Evolutionary conservation across 2,888 invertebrate genomes (phyloP).

Genomic region (Drosophila pegasa): DNA sequence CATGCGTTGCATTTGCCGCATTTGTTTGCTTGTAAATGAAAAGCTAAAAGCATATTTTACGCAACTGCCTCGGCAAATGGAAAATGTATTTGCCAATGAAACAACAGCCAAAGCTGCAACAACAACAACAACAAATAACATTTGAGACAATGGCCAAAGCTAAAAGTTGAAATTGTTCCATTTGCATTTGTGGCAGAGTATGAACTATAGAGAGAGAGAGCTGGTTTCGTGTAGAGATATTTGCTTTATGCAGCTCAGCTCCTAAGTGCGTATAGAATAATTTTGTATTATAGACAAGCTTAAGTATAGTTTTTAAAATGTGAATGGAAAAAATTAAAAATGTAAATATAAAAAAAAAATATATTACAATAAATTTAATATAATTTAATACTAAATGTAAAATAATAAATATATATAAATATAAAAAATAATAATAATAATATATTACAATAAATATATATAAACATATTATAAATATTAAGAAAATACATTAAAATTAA

Average conservation of each 20-base stretch:
- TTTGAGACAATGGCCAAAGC: conserved; percentile 16
- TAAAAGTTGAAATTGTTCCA: conserved; percentile 3
- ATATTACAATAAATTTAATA: too few species aligned
- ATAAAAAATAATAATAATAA: too few species aligned
- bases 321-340: neutral
- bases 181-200: neutral
- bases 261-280: neutral
- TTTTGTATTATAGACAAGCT: neutral
- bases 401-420: too few species aligned
- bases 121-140: conserved; percentile 16
- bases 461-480: too few species aligned
- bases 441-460: too few species aligned
- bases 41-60: conserved; percentile 37
- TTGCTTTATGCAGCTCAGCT: neutral
- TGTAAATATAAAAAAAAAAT: too few species aligned
- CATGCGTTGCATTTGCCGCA: conserved; percentile 15
- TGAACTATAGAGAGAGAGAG: neutral
- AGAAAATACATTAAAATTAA: too few species aligned
- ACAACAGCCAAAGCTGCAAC: conserved; percentile 1
- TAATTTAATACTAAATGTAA: too few species aligned
- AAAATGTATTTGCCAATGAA: conserved; percentile 18
- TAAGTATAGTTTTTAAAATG: neutral
- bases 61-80: conserved; percentile 10
- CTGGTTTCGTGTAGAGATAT: neutral
- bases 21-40: conserved; percentile 21